Percentiles rank a stretch among this genome's conserved stretches.
Conservation (phyloP, 2,113 vertebrate genomes). For the Hyaena hyaena region DNA sequence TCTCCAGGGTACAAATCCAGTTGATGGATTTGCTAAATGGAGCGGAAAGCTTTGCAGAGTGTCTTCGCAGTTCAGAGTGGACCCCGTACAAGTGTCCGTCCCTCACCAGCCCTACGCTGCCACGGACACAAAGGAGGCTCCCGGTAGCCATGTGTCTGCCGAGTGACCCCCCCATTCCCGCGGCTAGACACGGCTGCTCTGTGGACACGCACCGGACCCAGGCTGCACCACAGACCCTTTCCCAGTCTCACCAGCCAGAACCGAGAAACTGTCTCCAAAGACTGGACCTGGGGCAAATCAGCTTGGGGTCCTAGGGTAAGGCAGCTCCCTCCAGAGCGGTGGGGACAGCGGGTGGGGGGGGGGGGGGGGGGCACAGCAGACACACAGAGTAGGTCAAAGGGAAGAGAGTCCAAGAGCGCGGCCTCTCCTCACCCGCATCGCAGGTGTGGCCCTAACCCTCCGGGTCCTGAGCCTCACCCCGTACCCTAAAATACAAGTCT, state of each 20-base stretch:
- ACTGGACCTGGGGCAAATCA: neutral
- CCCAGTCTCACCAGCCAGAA: neutral
- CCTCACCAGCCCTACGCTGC: neutral
- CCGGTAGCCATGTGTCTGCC: neutral
- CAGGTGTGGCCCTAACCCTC: too few species aligned
- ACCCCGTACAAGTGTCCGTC: neutral
- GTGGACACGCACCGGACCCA: neutral
- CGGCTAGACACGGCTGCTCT: fast-evolving
- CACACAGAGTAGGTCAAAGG: neutral
- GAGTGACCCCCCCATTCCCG: neutral
- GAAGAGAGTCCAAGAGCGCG: too few species aligned
- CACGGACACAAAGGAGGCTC: neutral
- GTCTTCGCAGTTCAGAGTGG: neutral
- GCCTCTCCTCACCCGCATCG: too few species aligned
- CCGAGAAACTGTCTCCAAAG: neutral
- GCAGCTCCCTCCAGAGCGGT: neutral
- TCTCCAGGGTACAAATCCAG: neutral
- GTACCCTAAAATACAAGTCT: too few species aligned
- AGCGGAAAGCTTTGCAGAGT: neutral
- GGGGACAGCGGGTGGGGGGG: neutral
- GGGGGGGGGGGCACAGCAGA: neutral
- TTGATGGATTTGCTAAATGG: neutral
- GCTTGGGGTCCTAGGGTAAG: neutral
- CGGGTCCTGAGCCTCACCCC: too few species aligned
- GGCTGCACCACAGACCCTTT: neutral